Conservation (phyloP, 2,113 vertebrate genomes). For the Oryctolagus cuniculus region DNA sequence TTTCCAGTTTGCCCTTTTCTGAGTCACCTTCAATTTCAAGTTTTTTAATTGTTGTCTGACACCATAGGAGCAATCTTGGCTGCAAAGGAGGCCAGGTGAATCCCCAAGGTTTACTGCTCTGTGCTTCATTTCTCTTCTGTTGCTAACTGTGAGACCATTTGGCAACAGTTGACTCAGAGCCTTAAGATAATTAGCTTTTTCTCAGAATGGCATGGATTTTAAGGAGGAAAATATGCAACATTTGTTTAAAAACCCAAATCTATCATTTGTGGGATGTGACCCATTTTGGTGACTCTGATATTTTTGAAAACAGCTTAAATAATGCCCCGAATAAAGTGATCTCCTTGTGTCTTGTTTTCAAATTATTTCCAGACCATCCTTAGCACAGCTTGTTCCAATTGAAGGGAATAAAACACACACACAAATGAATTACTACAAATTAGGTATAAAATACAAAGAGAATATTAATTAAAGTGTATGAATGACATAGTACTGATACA, state of each 20-base stretch:
- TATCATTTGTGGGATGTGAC: conserved; percentile 82
- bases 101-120: conserved; percentile 88
- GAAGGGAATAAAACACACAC: not conserved
- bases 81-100: conserved; percentile 87
- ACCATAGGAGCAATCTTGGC: conserved; percentile 84
- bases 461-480: conserved; percentile 32
- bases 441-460: conserved; percentile 19
- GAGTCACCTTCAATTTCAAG: conserved; percentile 85
- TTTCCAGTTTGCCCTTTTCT: conserved; percentile 82
- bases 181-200: conserved; percentile 91
- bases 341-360: conserved; percentile 81
- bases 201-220: conserved; percentile 82
- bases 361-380: conserved; percentile 25
- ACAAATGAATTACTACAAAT: not conserved
- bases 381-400: not conserved
- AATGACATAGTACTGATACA: not conserved
- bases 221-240: conserved; percentile 77
- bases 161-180: conserved; percentile 85
- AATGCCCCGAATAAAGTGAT: conserved; percentile 88
- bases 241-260: conserved; percentile 69
- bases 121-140: conserved; percentile 87
- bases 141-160: conserved; percentile 91
- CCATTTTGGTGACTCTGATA: conserved; percentile 89
- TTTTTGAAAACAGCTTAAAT: conserved; percentile 72
- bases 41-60: conserved; percentile 84